These are phyloP conservation scores for Trissoscelio sp. DNA, from an alignment of 2,888 invertebrate species.

Conservation along the genomic window DNA sequence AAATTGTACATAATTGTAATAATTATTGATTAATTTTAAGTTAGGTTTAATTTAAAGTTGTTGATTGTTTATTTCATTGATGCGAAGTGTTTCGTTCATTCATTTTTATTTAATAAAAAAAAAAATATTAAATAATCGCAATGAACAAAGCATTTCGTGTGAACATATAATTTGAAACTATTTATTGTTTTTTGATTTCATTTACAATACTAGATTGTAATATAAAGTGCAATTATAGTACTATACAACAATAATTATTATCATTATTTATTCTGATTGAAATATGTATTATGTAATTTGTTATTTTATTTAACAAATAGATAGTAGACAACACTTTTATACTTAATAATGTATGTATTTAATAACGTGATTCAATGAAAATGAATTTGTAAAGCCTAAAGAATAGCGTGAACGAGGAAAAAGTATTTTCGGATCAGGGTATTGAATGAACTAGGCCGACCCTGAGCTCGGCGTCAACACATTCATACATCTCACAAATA, in stretches of 20 bases:
- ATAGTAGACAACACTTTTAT: background rate
- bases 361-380: too few relatives aligned
- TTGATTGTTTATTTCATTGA: background rate
- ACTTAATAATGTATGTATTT: too few relatives aligned
- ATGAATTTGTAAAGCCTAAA: background rate
- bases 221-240: conserved; percentile 19
- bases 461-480: conserved; percentile 5
- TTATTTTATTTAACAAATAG: conserved; percentile 3
- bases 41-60: background rate
- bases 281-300: background rate
- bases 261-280: background rate
- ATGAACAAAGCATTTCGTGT: conserved; percentile 1
- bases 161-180: background rate
- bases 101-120: background rate
- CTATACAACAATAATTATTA: background rate
- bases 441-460: background rate
- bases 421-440: background rate
- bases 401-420: background rate
- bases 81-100: background rate
- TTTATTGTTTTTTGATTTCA: background rate
- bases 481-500: conserved; percentile 20
- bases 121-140: background rate
- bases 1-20: conserved; percentile 30
- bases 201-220: conserved; percentile 5
- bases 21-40: background rate